A percentile compares a stretch with the other conserved stretches of the same genome.
These are phyloP conservation scores for Carposina sasakii DNA, from an alignment of 1,140 invertebrate genomes.

Conservation along the genomic window DNA sequence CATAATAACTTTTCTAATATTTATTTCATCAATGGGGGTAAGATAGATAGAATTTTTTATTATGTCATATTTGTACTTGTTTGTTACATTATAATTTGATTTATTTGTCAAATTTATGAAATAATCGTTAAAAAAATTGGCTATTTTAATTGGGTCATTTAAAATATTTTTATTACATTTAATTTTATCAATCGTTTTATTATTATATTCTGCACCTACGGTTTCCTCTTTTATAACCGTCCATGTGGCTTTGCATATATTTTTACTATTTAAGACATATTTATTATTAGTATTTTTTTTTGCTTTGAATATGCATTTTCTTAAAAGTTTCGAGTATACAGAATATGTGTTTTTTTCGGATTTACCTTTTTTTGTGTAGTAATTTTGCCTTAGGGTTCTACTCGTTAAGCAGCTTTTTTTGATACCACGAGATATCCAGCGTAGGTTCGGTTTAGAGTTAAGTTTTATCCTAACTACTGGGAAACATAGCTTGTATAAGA, in stretches of 20 bases:
- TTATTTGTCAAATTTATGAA: conserved; percentile 7
- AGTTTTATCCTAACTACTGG: too few species aligned
- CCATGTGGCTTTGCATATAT: conserved; percentile 8
- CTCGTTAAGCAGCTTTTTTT: too few species aligned
- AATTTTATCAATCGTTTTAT: not conserved
- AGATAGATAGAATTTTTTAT: not conserved
- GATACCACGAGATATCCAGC: too few species aligned
- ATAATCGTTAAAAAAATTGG: conserved; percentile 2
- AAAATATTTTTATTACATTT: not conserved
- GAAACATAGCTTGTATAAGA: too few species aligned
- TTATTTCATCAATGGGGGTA: not conserved
- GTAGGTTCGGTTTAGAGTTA: too few species aligned
- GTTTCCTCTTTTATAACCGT: not conserved
- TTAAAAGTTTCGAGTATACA: too few species aligned
- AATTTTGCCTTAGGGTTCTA: too few species aligned
- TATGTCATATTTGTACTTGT: not conserved
- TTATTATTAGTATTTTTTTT: conserved; percentile 4
- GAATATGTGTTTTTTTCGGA: too few species aligned
- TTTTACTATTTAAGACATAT: not conserved
- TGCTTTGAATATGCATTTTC: not conserved
- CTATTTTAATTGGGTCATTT: conserved; percentile 1
- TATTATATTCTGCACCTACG: not conserved
- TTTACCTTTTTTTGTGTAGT: too few species aligned
- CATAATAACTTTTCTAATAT: conserved; percentile 3
- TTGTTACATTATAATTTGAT: not conserved